Conservation (phyloP, 1,140 invertebrate genomes). For the Papilio xuthus region DNA sequence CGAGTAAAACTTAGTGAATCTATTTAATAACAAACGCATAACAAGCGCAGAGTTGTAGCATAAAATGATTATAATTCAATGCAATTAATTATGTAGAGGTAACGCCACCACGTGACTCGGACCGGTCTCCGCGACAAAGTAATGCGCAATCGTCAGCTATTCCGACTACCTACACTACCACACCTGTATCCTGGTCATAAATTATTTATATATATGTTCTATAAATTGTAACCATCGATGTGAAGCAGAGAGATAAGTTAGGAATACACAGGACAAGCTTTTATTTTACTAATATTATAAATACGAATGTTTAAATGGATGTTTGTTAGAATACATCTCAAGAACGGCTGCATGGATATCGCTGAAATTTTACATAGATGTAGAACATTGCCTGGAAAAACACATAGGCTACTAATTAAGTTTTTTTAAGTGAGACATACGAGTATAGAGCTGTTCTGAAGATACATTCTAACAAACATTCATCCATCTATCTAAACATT, state of each 20-base stretch:
- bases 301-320: too few species aligned
- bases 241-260: neutral
- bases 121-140: constrained; percentile 38
- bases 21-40: constrained; percentile 12
- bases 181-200: constrained; percentile 36
- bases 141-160: constrained; percentile 25
- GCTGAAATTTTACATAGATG: too few species aligned
- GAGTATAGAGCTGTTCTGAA: too few species aligned
- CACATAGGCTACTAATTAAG: too few species aligned
- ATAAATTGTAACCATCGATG: constrained; percentile 29
- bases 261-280: neutral
- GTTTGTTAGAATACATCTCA: too few species aligned
- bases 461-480: too few species aligned
- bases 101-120: constrained; percentile 30
- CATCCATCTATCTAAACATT: too few species aligned
- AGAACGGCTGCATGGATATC: too few species aligned
- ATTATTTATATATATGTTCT: constrained; percentile 33
- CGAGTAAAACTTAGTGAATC: too few species aligned
- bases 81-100: constrained; percentile 30
- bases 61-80: constrained; percentile 33
- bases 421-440: too few species aligned
- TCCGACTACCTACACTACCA: constrained; percentile 30
- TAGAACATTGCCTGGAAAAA: too few species aligned
- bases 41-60: constrained; percentile 9
- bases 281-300: too few species aligned